Conservation (phyloP, 2,888 invertebrate genomes). For the Polydrusus cervinus region DNA sequence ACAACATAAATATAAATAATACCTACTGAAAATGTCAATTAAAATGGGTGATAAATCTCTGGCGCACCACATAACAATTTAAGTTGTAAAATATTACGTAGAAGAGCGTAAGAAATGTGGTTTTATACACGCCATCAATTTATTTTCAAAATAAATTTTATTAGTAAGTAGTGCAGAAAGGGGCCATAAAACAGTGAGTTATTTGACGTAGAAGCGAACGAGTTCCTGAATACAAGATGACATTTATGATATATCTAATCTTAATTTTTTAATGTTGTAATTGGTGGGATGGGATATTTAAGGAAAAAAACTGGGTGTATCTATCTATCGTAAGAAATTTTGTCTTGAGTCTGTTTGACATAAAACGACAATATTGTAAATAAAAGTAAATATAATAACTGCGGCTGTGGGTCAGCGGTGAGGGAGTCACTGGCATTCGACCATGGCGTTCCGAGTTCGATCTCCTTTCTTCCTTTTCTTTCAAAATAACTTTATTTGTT, state of each 20-base stretch:
- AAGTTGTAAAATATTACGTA: constrained; percentile 63
- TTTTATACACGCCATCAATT: constrained; percentile 60
- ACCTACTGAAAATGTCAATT: constrained; percentile 65
- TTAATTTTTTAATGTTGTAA: neutral
- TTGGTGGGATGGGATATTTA: too few relatives aligned
- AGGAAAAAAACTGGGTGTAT: too few relatives aligned
- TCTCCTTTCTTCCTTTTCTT: too few relatives aligned
- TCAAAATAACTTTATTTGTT: too few relatives aligned
- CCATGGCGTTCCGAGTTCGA: too few relatives aligned
- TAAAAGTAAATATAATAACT: too few relatives aligned
- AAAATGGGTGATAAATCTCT: constrained; percentile 64
- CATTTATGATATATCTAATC: neutral
- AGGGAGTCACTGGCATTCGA: too few relatives aligned
- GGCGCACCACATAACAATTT: constrained; percentile 62
- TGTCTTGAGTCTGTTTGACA: too few relatives aligned
- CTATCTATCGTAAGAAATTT: too few relatives aligned
- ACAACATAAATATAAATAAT: constrained; percentile 64
- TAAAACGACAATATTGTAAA: too few relatives aligned
- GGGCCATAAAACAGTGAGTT: constrained; percentile 20
- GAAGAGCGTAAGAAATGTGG: constrained; percentile 57
- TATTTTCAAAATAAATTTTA: constrained; percentile 58
- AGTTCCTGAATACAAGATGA: neutral
- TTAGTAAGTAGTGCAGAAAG: constrained; percentile 40
- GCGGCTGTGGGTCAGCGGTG: too few relatives aligned
- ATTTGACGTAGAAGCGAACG: neutral